Evolutionary conservation across 1,140 invertebrate species (phyloP), one percentile per base, ranked within the genome.

Genomic region (Drosophila albomicans): DNA sequence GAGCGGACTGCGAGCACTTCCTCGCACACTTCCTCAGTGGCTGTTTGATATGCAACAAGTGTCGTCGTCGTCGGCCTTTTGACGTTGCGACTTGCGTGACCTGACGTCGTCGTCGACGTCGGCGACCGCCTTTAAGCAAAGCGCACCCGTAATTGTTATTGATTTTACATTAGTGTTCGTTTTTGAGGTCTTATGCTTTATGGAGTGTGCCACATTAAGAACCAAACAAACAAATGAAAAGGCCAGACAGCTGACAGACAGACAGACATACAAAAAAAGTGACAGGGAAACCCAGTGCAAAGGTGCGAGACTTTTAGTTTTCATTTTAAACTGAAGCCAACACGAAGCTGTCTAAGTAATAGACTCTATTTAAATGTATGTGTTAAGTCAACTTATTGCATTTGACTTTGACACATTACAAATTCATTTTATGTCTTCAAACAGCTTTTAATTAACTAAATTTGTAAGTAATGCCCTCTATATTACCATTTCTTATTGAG

Each of bases 21-120:
- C 75, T 62, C 48, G 38, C 13, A 20, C 25, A 79, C 82, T 87
- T 87, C 85, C 84, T 87, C 49, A 32, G 54, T 56, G 61, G 3
- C 84, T 84, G 66, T 13, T 88, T 84, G 32, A 73, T 78, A 88
- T 88, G 84, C 84, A 88, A 88, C 84, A 88, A 88, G 84, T 88
- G 78, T 75, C 64, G 71, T 46, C 46, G 16, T 10, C 13, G 32
- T 25, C 20, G 45, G 13, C 65, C 20, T 25, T 25, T 25, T 25
- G 49, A 41, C 46, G 48, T 59, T 68, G 20, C 20, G 20, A 25
- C 20, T 25, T 25, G 20, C 20, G 20, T 25, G 20, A 25, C 20
- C 20, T 68, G 71, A 16, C 48, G 64, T 46, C 70, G 15, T 48
- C 41, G 57, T 15, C n/a, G 49, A 11, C 38, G 7, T 0, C 38